These are phyloP conservation scores for Brotogeris chrysoptera DNA, from an alignment of 2,797 vertebrate genomes.

Conservation along the genomic window DNA sequence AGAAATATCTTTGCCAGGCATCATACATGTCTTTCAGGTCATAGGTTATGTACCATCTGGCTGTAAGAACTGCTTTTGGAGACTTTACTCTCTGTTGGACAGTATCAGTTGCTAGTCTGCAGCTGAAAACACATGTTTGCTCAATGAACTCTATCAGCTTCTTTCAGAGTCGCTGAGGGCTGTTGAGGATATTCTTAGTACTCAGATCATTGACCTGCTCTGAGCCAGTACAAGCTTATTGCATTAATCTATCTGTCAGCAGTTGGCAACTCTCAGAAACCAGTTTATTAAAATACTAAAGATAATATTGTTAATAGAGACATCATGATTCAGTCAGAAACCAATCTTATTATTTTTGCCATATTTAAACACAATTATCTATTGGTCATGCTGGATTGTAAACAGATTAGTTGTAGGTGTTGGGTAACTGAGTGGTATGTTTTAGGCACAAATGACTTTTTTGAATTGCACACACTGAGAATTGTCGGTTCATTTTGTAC, in stretches of 20 bases:
- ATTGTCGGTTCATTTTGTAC: not conserved
- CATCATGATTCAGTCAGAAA: not conserved
- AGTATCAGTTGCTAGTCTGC: not conserved
- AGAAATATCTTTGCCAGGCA: not conserved
- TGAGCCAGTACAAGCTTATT: not conserved
- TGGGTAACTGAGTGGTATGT: not conserved
- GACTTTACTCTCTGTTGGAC: not conserved
- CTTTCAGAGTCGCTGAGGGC: not conserved
- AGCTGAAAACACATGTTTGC: not conserved
- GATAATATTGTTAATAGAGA: not conserved
- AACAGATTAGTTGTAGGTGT: not conserved
- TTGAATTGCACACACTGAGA: not conserved
- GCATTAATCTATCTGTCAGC: not conserved
- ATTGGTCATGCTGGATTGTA: not conserved
- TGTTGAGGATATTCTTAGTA: not conserved
- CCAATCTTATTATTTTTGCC: not conserved
- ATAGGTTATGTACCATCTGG: not conserved
- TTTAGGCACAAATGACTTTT: not conserved
- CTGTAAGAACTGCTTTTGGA: not conserved
- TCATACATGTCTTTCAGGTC: not conserved
- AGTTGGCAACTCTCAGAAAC: not conserved
- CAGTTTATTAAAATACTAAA: conserved; percentile 11
- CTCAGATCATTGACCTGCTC: not conserved
- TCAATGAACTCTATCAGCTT: not conserved
- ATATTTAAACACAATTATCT: not conserved